Conservation (phyloP, 2,888 invertebrate genomes). For the Ophion ellenae region DNA sequence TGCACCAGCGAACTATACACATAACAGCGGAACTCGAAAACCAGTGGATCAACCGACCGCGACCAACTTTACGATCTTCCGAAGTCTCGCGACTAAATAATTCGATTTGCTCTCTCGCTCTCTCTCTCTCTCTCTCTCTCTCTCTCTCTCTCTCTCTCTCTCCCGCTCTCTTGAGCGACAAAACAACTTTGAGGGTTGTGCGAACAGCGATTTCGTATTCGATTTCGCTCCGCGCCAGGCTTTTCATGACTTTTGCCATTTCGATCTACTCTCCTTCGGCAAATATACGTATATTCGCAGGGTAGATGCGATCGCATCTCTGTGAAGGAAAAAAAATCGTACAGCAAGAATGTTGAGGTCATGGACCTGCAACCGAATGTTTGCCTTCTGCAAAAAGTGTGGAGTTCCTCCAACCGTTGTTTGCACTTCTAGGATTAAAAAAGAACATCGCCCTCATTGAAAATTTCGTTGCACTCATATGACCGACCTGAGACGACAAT, state of each 20-base stretch:
- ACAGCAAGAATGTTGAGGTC: background rate
- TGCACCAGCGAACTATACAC: constrained; percentile 40
- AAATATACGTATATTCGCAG: background rate
- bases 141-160: background rate
- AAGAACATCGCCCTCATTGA: no score
- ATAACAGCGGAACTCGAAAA: constrained; percentile 33
- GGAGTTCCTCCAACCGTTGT: no score
- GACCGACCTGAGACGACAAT: no score
- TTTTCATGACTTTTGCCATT: constrained; percentile 17
- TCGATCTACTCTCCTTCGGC: constrained; percentile 4
- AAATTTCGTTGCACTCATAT: no score
- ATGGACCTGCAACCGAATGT: background rate
- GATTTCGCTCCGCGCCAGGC: constrained; percentile 39
- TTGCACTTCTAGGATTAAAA: no score
- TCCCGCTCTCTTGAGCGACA: constrained; percentile 4
- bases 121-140: constrained; percentile 10
- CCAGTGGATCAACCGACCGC: constrained; percentile 43
- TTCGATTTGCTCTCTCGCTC: constrained; percentile 62
- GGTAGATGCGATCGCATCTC: background rate
- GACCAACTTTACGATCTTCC: constrained; percentile 66
- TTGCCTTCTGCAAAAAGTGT: background rate
- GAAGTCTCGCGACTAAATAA: constrained; percentile 74
- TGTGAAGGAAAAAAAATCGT: background rate
- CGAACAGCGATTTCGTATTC: constrained; percentile 52
- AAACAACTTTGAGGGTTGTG: constrained; percentile 46